A percentile compares a stretch with the other conserved stretches of the same genome.
Conservation (phyloP, 1,140 invertebrate genomes). For the Mesaphorura yosii region DNA sequence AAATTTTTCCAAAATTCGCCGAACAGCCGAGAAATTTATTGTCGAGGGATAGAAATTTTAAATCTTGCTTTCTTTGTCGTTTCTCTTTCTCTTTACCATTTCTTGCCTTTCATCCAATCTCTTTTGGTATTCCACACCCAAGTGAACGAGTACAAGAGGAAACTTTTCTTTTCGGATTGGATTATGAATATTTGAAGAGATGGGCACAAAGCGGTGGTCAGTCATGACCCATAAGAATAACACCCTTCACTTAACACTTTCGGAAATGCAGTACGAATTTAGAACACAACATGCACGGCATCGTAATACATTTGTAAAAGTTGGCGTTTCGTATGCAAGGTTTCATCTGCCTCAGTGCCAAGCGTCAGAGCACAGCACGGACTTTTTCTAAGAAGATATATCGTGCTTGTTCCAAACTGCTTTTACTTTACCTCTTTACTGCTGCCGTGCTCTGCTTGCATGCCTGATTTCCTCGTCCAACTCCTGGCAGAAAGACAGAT, state of each 20-base stretch:
- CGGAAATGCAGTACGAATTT: background rate
- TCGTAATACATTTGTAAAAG: background rate
- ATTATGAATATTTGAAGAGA: conserved; percentile 32
- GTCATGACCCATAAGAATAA: conserved; percentile 9
- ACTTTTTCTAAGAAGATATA: too few species aligned
- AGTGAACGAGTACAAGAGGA: background rate
- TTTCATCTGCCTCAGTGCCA: background rate
- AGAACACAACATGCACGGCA: background rate
- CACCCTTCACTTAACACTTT: background rate
- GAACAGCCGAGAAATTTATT: too few species aligned
- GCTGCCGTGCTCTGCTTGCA: too few species aligned
- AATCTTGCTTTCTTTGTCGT: too few species aligned
- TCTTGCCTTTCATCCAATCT: background rate
- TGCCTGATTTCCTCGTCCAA: too few species aligned
- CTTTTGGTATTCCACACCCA: background rate
- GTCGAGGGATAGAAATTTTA: too few species aligned
- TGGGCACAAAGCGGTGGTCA: conserved; percentile 11
- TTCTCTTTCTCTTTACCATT: too few species aligned
- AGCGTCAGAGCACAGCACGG: background rate
- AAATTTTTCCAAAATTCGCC: too few species aligned
- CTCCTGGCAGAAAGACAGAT: conserved; percentile 14
- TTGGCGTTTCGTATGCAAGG: background rate
- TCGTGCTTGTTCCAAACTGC: too few species aligned
- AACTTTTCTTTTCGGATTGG: conserved; percentile 20
- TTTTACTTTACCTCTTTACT: too few species aligned